A percentile compares a stretch with the other conserved stretches of the same genome.
Conservation (phyloP, 2,888 invertebrate species). For the Tineola bisselliella region DNA sequence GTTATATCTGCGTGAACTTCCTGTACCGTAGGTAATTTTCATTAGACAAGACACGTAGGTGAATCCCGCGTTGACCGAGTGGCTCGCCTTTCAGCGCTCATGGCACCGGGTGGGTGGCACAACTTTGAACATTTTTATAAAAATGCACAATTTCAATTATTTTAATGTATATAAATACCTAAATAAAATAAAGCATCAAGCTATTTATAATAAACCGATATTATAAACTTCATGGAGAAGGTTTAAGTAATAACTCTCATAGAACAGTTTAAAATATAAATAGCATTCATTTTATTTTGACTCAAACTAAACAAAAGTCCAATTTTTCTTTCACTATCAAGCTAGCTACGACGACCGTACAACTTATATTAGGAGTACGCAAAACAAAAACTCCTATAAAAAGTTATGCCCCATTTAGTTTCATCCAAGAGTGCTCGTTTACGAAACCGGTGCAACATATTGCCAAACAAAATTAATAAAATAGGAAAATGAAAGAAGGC, state of each 20-base stretch:
- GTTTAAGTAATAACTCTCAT: not conserved
- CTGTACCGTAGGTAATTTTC: constrained; percentile 8
- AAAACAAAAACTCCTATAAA: constrained; percentile 50
- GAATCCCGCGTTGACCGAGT: not conserved
- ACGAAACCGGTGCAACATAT: constrained; percentile 56
- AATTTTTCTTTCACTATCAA: constrained; percentile 13
- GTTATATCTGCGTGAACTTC: constrained; percentile 7
- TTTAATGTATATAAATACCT: too few relatives aligned
- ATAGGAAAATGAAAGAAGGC: constrained; percentile 27
- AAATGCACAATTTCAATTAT: not conserved
- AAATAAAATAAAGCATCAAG: too few relatives aligned
- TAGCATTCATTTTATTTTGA: constrained; percentile 10
- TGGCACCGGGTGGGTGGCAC: not conserved
- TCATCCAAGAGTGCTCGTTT: constrained; percentile 45
- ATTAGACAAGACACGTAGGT: constrained; percentile 10
- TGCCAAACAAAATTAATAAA: constrained; percentile 56
- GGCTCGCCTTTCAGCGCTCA: not conserved
- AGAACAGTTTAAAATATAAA: constrained; percentile 5
- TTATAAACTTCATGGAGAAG: not conserved
- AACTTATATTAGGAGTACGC: constrained; percentile 34
- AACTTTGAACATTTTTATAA: not conserved
- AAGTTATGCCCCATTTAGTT: constrained; percentile 55
- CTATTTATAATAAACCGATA: too few relatives aligned
- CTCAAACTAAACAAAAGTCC: constrained; percentile 8
- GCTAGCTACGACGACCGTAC: constrained; percentile 13